Percentiles rank a stretch among this genome's conserved stretches.
phyloP scores from a whole-genome alignment of 2,888 invertebrate species.

The Coleophora deauratella region DNA sequence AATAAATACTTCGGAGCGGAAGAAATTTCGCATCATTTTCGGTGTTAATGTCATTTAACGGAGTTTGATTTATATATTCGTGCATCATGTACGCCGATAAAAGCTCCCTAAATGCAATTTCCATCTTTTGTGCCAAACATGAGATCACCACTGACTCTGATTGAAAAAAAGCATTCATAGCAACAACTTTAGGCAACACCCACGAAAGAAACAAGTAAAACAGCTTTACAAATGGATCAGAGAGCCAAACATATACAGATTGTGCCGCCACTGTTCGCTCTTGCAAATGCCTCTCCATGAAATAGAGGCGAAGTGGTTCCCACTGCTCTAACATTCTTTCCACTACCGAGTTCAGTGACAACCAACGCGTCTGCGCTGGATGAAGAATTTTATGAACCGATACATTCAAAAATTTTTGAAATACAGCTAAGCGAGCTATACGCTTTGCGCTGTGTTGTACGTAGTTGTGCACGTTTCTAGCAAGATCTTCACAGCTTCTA shows the following conservation, averaged over 20 bases:
- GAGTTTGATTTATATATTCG: not conserved
- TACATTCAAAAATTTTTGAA: not conserved
- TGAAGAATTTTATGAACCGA: constrained; percentile 3
- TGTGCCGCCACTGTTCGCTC: constrained; percentile 2
- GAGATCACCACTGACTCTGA: not conserved
- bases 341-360: constrained; percentile 6
- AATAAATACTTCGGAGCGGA: not conserved
- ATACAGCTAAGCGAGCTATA: not conserved
- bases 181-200: not conserved
- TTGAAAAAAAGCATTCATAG: constrained; percentile 2
- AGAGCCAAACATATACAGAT: not conserved
- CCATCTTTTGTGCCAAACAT: constrained; percentile 1
- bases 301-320: constrained; percentile 3
- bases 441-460: constrained; percentile 5
- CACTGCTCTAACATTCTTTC: constrained; percentile 7
- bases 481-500: constrained; percentile 8
- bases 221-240: constrained; percentile 1
- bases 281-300: not conserved
- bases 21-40: not conserved
- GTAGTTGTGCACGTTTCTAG: constrained; percentile 5
- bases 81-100: not conserved
- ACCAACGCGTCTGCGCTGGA: constrained; percentile 7
- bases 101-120: not conserved
- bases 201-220: not conserved
- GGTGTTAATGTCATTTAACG: not conserved